Evolutionary conservation across 2,113 vertebrate species (phyloP).

Genomic region (Pangasianodon gigas): DNA sequence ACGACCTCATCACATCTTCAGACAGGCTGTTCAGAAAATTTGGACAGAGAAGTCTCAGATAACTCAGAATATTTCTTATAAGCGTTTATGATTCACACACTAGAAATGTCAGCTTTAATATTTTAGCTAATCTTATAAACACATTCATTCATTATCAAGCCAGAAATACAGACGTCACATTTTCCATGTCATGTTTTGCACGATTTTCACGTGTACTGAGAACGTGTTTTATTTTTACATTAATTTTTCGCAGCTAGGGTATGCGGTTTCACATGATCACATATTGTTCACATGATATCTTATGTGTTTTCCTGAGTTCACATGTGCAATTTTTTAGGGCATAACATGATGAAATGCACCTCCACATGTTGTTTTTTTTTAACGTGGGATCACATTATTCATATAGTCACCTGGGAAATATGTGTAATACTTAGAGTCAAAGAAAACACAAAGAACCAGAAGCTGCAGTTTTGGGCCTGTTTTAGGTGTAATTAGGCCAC

Average conservation of each 20-base stretch:
- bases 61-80: not conserved
- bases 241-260: not conserved
- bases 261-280: too few relatives aligned
- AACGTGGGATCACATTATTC: not conserved
- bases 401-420: not conserved
- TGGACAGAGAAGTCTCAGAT: not conserved
- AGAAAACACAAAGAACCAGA: not conserved
- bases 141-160: not conserved
- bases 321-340: too few relatives aligned
- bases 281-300: too few relatives aligned
- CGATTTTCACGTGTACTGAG: not conserved
- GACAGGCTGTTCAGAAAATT: not conserved
- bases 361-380: too few relatives aligned
- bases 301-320: too few relatives aligned
- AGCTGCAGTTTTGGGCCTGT: not conserved
- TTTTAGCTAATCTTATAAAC: not conserved
- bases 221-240: too few relatives aligned
- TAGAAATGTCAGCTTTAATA: not conserved
- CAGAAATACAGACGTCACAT: not conserved
- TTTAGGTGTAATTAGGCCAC: not conserved
- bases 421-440: not conserved
- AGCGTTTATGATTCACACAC: not conserved
- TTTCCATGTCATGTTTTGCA: not conserved
- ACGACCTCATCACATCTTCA: conserved; percentile 29
- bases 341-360: too few relatives aligned